A percentile compares a stretch with the other conserved stretches of the same genome.
Conservation (phyloP, 2,888 invertebrate genomes). For the Amblyjoppa fuscipennis region DNA sequence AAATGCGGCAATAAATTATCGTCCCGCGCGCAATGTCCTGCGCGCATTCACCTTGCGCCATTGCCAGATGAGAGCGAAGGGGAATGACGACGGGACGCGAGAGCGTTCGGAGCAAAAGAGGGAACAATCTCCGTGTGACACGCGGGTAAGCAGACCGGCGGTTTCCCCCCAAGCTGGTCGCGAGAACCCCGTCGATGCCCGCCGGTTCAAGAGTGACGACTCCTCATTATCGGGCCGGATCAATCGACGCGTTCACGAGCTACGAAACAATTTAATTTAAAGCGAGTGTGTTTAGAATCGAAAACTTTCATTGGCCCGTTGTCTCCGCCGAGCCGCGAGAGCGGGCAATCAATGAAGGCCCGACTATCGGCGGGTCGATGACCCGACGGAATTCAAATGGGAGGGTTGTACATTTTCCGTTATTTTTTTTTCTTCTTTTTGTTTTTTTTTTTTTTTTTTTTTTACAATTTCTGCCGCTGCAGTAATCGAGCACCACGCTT, state of each 20-base stretch:
- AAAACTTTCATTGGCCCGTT: constrained; percentile 30
- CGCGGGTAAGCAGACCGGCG: no score
- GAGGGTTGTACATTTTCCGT: no score
- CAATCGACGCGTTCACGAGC: constrained; percentile 55
- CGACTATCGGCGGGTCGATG: not conserved
- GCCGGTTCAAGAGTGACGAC: constrained; percentile 1
- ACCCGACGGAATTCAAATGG: not conserved
- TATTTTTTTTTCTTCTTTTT: not conserved
- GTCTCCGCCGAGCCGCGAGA: constrained; percentile 17
- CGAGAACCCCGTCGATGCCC: not conserved
- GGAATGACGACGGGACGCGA: not conserved
- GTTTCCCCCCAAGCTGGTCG: no score
- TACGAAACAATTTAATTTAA: constrained; percentile 46
- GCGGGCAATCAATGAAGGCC: constrained; percentile 39
- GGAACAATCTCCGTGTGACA: constrained; percentile 28
- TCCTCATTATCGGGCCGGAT: constrained; percentile 55
- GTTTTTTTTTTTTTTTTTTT: not conserved
- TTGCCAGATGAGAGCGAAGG: constrained; percentile 50
- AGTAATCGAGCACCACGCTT: not conserved
- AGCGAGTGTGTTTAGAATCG: not conserved
- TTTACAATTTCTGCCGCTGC: not conserved
- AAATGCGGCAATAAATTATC: constrained; percentile 83
- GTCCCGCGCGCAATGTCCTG: constrained; percentile 69
- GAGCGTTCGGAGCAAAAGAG: constrained; percentile 26
- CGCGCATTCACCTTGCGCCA: constrained; percentile 68